A percentile compares a stretch with the other conserved stretches of the same genome.
Evolutionary conservation across 2,888 invertebrate species (phyloP).

Genomic region (Tetragonisca angustula): DNA sequence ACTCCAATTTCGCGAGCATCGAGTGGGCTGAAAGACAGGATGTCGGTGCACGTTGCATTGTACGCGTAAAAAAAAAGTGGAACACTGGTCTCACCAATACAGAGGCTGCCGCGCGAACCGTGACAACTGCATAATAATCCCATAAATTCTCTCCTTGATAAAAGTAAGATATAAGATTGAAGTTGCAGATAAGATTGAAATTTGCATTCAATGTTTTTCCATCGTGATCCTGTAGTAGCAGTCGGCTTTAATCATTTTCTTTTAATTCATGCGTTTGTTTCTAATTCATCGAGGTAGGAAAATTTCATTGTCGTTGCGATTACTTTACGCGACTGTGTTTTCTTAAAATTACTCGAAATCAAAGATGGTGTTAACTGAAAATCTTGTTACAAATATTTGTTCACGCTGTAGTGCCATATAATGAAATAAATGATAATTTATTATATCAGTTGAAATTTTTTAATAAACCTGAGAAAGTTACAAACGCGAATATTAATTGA

Average conservation of each 20-base stretch:
- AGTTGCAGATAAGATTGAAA: background rate
- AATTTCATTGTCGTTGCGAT: background rate
- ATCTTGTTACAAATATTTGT: no score
- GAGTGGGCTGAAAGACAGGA: conserved; percentile 31
- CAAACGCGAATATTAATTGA: no score
- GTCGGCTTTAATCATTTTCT: background rate
- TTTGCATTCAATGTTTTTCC: background rate
- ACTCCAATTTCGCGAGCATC: conserved; percentile 44
- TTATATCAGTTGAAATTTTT: no score
- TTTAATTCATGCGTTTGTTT: background rate
- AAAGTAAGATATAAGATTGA: background rate
- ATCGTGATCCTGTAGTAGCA: no score
- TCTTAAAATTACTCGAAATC: background rate
- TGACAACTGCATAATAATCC: background rate
- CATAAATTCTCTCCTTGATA: background rate
- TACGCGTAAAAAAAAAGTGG: conserved; percentile 34
- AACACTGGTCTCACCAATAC: background rate
- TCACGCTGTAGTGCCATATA: no score
- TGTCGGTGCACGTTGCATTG: conserved; percentile 31
- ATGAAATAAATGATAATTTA: no score
- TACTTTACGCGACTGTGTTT: background rate
- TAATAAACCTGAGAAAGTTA: no score
- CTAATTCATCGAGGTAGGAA: background rate
- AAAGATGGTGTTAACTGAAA: no score
- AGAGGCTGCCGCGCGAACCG: background rate